phyloP scores from a whole-genome alignment of 2,113 vertebrate species.

The Alligator mississippiensis region DNA sequence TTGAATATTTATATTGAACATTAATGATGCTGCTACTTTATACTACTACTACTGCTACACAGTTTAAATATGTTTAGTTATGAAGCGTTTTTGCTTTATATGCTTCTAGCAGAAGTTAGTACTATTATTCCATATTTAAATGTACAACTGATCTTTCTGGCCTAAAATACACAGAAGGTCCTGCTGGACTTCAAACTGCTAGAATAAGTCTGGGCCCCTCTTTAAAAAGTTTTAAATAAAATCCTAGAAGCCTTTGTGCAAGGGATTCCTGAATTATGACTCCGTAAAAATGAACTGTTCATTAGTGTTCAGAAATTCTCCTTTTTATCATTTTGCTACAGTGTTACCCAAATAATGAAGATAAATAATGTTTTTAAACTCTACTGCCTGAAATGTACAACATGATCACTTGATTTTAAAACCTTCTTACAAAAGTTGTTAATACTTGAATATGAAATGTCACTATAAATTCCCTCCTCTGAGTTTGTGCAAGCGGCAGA shows the following conservation, averaged over 20 bases:
- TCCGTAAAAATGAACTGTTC: background rate
- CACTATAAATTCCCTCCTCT: too few species aligned
- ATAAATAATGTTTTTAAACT: too few species aligned
- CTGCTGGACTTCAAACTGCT: background rate
- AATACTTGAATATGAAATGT: too few species aligned
- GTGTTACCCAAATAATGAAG: too few species aligned
- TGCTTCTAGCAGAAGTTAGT: background rate
- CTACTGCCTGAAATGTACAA: too few species aligned
- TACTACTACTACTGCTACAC: background rate
- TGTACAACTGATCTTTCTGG: background rate
- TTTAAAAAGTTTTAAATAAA: background rate
- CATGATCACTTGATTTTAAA: background rate
- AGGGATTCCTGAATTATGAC: background rate
- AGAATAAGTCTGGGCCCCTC: background rate
- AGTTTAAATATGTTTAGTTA: background rate
- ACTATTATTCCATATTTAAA: background rate
- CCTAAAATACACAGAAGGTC: background rate
- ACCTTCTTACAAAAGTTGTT: background rate
- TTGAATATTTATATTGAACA: background rate
- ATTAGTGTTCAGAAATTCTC: background rate
- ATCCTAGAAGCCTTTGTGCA: background rate
- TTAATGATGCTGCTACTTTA: background rate
- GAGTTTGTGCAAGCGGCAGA: too few species aligned
- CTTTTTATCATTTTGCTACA: background rate
- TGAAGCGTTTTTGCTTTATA: too few species aligned